Conservation (phyloP, 2,113 vertebrate species). For the Mesoclemmys tuberculata region DNA sequence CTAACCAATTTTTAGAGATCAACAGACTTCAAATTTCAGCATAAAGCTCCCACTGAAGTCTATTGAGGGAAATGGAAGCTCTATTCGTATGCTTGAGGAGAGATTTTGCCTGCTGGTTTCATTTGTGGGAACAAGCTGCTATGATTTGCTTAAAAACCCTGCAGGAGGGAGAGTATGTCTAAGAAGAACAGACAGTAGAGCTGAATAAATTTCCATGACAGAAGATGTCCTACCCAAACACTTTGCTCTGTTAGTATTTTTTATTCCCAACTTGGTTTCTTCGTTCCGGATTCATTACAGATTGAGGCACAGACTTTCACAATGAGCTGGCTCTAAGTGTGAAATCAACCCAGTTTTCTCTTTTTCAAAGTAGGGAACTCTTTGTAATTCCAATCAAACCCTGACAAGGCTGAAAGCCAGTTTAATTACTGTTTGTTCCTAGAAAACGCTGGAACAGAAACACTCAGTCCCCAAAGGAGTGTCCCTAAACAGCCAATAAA, state of each 20-base stretch:
- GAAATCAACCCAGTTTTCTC: conserved; percentile 72
- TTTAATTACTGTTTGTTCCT: conserved; percentile 64
- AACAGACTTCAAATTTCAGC: neutral
- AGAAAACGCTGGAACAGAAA: conserved; percentile 60
- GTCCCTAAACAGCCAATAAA: conserved; percentile 55
- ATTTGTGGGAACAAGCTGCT: conserved; percentile 53
- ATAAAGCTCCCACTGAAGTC: neutral
- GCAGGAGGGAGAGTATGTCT: conserved; percentile 69
- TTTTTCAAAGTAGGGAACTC: conserved; percentile 63
- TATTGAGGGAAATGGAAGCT: neutral
- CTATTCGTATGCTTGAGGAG: neutral
- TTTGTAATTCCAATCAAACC: conserved; percentile 72
- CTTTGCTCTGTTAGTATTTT: conserved; percentile 56
- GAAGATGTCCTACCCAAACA: conserved; percentile 49
- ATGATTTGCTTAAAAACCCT: conserved; percentile 30
- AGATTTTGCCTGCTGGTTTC: conserved; percentile 35
- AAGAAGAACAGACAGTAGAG: conserved; percentile 46
- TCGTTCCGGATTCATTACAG: conserved; percentile 69
- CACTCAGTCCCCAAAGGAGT: conserved; percentile 63
- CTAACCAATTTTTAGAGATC: neutral
- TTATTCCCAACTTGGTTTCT: conserved; percentile 60
- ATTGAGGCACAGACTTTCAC: conserved; percentile 58
- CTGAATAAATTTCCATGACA: conserved; percentile 60
- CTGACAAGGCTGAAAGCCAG: conserved; percentile 68
- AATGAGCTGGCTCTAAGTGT: conserved; percentile 65